These are phyloP conservation scores for Melanostoma scalare DNA, from an alignment of 2,888 invertebrate species.

Conservation along the genomic window DNA sequence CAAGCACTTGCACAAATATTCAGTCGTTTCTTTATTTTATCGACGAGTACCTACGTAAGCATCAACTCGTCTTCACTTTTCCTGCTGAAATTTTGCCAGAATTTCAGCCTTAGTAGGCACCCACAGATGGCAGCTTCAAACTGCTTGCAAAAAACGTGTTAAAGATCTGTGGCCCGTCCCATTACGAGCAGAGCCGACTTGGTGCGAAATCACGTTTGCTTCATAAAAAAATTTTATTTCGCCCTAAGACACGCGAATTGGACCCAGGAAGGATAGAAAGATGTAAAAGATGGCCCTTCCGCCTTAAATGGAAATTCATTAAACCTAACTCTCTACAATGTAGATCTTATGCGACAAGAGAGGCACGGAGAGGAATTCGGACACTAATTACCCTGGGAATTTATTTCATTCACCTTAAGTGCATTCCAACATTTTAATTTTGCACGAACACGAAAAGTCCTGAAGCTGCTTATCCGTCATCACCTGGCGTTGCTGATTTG, in stretches of 20 bases:
- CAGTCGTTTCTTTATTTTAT: conserved; percentile 8
- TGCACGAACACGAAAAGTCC: conserved; percentile 36
- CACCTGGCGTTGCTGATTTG: conserved; percentile 62
- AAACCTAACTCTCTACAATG: conserved; percentile 22
- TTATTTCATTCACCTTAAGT: conserved; percentile 62
- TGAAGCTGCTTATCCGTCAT: conserved; percentile 58
- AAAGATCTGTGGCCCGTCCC: neutral
- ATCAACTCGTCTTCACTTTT: conserved; percentile 7
- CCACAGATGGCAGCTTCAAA: conserved; percentile 35
- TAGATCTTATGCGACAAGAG: neutral
- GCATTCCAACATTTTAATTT: conserved; percentile 72
- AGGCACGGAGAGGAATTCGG: conserved; percentile 27
- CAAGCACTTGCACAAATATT: neutral
- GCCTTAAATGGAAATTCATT: conserved; percentile 60
- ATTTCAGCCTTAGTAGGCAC: conserved; percentile 20
- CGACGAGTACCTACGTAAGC: conserved; percentile 30
- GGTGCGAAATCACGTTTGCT: conserved; percentile 64
- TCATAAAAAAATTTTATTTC: conserved; percentile 66
- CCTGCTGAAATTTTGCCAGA: conserved; percentile 5
- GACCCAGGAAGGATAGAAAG: conserved; percentile 1
- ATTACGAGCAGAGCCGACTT: neutral
- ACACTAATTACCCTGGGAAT: conserved; percentile 70
- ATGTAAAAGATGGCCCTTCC: conserved; percentile 5
- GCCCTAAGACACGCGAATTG: conserved; percentile 45
- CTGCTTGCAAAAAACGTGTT: conserved; percentile 35